phyloP scores from a whole-genome alignment of 53 echinoderm and acorn worm genomes.

The Luidia sarsii region DNA sequence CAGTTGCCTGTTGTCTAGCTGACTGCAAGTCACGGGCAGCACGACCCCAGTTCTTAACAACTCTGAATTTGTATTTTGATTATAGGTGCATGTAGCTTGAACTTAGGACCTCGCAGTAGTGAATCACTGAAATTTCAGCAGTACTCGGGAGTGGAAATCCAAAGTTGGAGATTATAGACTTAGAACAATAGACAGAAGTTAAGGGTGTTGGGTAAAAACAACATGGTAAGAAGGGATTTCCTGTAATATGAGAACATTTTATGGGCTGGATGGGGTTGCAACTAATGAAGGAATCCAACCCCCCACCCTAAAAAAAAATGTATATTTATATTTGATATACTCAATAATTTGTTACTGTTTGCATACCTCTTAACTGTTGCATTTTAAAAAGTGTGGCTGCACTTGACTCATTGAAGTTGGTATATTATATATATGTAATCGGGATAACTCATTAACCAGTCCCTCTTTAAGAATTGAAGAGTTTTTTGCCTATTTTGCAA shows the following conservation, averaged over 20 bases:
- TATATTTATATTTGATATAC: too few relatives aligned
- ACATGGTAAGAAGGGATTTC: too few relatives aligned
- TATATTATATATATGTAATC: slow-evolving; percentile 22
- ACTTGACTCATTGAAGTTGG: background rate
- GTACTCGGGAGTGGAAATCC: slow-evolving; percentile 12
- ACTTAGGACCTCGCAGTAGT: too few relatives aligned
- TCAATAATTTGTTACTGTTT: background rate
- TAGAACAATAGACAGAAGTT: background rate
- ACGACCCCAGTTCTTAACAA: slow-evolving; percentile 2
- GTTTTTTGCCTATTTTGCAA: too few relatives aligned
- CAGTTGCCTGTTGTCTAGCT: slow-evolving; percentile 41
- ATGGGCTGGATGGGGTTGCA: too few relatives aligned
- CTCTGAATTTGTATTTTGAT: background rate
- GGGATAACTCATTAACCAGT: background rate
- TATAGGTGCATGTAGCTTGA: too few relatives aligned
- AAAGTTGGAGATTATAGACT: background rate
- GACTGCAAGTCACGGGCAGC: background rate
- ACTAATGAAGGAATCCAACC: too few relatives aligned
- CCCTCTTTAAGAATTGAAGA: background rate
- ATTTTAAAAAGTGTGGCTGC: background rate
- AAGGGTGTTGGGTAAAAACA: too few relatives aligned
- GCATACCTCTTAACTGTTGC: background rate
- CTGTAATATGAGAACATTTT: too few relatives aligned
- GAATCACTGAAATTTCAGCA: slow-evolving; percentile 26
- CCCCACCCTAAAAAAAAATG: too few relatives aligned